A percentile compares a stretch with the other conserved stretches of the same genome.
These are phyloP conservation scores for Omphaloscelis lunosa DNA, from an alignment of 2,888 invertebrate genomes.

Conservation along the genomic window DNA sequence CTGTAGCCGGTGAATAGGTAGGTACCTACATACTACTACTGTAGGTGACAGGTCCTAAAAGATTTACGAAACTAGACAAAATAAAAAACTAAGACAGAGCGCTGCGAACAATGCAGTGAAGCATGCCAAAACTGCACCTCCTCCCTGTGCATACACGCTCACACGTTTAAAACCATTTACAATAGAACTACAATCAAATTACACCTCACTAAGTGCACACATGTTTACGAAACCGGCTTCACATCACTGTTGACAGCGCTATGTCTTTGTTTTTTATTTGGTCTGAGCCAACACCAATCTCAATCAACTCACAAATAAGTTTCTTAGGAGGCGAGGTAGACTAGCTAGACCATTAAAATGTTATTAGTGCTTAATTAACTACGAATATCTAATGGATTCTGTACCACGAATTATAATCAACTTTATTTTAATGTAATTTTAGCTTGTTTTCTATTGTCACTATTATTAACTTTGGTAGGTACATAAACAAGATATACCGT, in stretches of 20 bases:
- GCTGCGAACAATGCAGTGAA: too few relatives aligned
- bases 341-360: conserved; percentile 10
- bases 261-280: too few relatives aligned
- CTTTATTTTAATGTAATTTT: conserved; percentile 1
- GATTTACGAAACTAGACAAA: not conserved
- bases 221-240: too few relatives aligned
- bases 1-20: not conserved
- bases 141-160: too few relatives aligned
- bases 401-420: conserved; percentile 1
- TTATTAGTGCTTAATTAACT: conserved; percentile 16
- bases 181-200: too few relatives aligned
- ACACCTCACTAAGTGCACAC: too few relatives aligned
- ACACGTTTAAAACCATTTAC: too few relatives aligned
- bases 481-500: not conserved
- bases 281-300: not conserved
- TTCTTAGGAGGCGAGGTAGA: not conserved
- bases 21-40: too few relatives aligned
- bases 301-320: not conserved
- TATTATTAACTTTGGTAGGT: not conserved
- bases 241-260: too few relatives aligned
- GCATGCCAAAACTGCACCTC: too few relatives aligned
- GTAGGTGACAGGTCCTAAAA: too few relatives aligned
- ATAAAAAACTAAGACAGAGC: too few relatives aligned
- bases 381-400: conserved; percentile 8
- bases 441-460: not conserved